Evolutionary conservation across 2,113 vertebrate species (phyloP), one percentile per base, ranked within the genome.

Genomic region (Hirundichthys speculiger): DNA sequence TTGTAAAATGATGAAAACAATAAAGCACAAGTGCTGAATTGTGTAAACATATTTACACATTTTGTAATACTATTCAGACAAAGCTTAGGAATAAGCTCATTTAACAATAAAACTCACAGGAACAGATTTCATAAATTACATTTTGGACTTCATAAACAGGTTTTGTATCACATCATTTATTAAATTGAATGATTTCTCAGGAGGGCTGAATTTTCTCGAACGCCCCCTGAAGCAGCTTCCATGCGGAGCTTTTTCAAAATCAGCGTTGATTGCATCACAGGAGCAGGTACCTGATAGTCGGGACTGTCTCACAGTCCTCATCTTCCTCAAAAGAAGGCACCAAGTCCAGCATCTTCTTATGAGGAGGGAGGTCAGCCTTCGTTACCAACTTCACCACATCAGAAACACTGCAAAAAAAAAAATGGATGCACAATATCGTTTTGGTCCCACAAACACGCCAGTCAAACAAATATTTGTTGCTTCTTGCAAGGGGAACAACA

Each of bases 271-370:
- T 45, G 21, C 49, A 13, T 92, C 70, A 91, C 12, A 45, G 15
- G 18, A 91, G 77, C 60, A 83, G 27, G 64, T 92, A 93, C 43
- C 72, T 83, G 71, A 94, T 88, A 1, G 72, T n/a, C 2, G 86
- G 92, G 5, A 86, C 79, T 0, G 1, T 16, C 15, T 87, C 80
- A 19, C 87, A 86, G 1, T 91, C 87, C 0, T 88, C 72, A 3
- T 96, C 93, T 45, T 90, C 92, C 52, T 75, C 73, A 1, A 95
- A 96, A 0, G 91, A 76, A 0, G 95, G 78, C 9, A 75, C 22
- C 58, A 98, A 59, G 38, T 93, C 92, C 83, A 97, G 83, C 63
- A 93, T 77, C 60, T 50, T 83, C 68, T 30, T 80, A 43, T 71
- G 59, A 0, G 52, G 62, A 21, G 90, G 79, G 24, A 87, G 81